Evolutionary conservation across 2,888 invertebrate species (phyloP), one percentile per base, ranked within the genome.

Genomic region (Papilio demoleus): DNA sequence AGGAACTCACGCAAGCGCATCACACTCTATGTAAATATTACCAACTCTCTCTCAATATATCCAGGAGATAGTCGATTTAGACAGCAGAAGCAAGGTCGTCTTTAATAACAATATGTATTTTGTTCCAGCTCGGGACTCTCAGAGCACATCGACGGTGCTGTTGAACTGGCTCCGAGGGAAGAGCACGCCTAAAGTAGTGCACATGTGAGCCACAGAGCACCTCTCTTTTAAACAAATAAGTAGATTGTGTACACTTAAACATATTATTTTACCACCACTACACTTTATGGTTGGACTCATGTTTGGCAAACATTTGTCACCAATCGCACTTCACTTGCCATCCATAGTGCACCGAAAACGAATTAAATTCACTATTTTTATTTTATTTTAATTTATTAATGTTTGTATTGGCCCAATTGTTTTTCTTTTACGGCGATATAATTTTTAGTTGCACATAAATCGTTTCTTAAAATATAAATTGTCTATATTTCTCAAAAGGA

Each of bases 141-240:
- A 96, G 85, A 96, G 96, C 82, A 95, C 97, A 34, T 95, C 96
- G 69, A 96, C 96, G 73, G 95, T 96, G 71, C 93, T 97, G 61
- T 88, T 97, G 73, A 96, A 97, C 87, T 97, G 97, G 97, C 92
- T 97, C 70, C 95, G 96, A 94, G 97, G 97, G 72, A 95, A 94
- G 82, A 95, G 95, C 79, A 94, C 94, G 34, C 94, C 94, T n/a
- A 94, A 94, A 89, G 94, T 94, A 69, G 92, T 93, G 61, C 88
- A 91, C 71, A 90, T 93, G 93, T 93, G 82, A 91, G 80, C 71
- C 74, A 50, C 53, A 34, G 17, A 53, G n/a, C 19, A 19, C 47
- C 47, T 11, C 11, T 31, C n/a, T 17, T n/a, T 8, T 42, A 56
- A 17, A 11, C 24, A 61, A 31, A 53, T 4, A 53, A 31, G 31